Conservation (phyloP, 2,888 invertebrate species). For the Drosophila greeni region DNA sequence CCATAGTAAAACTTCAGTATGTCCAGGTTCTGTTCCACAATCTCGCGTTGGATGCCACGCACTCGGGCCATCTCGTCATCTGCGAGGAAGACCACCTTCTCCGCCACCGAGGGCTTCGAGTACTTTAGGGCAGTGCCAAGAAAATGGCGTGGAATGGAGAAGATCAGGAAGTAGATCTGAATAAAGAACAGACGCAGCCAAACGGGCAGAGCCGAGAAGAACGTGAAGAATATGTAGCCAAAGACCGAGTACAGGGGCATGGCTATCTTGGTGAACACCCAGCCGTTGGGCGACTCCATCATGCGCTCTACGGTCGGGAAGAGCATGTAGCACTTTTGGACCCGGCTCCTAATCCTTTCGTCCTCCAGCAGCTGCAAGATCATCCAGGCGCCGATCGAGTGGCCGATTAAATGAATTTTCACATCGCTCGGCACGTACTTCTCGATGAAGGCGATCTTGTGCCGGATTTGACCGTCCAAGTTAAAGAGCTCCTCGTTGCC, state of each 20-base stretch:
- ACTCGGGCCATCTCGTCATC: constrained; percentile 90
- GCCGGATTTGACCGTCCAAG: constrained; percentile 85
- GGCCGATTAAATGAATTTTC: constrained; percentile 90
- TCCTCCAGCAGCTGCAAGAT: constrained; percentile 85
- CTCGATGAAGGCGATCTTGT: constrained; percentile 82
- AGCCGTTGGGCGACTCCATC: constrained; percentile 87
- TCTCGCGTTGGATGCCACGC: constrained; percentile 82
- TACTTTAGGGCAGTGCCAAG: constrained; percentile 81
- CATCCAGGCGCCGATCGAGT: constrained; percentile 94
- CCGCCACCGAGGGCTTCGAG: constrained; percentile 81
- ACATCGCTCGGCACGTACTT: constrained; percentile 85
- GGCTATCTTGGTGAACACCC: constrained; percentile 83
- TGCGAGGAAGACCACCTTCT: constrained; percentile 85
- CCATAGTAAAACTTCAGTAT: constrained; percentile 90
- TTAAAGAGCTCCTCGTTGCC: constrained; percentile 84
- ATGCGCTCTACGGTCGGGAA: constrained; percentile 94
- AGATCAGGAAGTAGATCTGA: constrained; percentile 80
- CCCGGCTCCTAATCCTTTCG: constrained; percentile 80
- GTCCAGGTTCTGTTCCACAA: constrained; percentile 81
- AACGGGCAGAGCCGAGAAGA: constrained; percentile 81
- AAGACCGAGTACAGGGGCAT: constrained; percentile 80
- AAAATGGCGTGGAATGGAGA: constrained; percentile 80
- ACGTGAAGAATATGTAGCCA: constrained; percentile 78
- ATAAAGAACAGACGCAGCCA: constrained; percentile 80
- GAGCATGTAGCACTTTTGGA: constrained; percentile 85